These are phyloP conservation scores for Drosophila mulleri DNA, from an alignment of 2,888 invertebrate species.

Conservation along the genomic window DNA sequence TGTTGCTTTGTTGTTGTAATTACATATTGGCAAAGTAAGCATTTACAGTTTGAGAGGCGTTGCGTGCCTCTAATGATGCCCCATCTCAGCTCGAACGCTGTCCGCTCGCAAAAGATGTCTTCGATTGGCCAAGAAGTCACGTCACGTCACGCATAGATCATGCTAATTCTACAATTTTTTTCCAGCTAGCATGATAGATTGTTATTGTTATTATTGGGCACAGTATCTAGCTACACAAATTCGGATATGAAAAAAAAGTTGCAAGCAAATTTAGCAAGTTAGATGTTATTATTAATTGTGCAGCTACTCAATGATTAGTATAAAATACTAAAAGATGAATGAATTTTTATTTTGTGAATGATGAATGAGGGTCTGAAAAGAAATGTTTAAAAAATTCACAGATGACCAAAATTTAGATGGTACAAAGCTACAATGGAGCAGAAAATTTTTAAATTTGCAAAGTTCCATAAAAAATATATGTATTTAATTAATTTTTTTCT, in stretches of 20 bases:
- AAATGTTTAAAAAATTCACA: neutral
- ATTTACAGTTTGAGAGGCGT: slow-evolving; percentile 72
- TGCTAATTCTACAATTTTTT: slow-evolving; percentile 25
- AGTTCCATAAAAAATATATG: neutral
- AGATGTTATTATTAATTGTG: neutral
- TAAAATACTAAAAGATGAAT: neutral
- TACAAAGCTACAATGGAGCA: neutral
- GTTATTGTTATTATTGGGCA: slow-evolving; percentile 18
- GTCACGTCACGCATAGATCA: slow-evolving; percentile 45
- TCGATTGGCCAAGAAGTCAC: slow-evolving; percentile 55
- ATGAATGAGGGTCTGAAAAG: neutral
- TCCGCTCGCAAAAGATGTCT: slow-evolving; percentile 34
- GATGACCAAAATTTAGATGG: too few relatives aligned
- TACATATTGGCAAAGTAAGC: slow-evolving; percentile 61
- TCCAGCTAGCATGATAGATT: slow-evolving; percentile 21
- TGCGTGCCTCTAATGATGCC: slow-evolving; percentile 70
- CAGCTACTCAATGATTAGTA: neutral
- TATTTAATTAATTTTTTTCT: neutral
- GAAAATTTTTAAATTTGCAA: neutral
- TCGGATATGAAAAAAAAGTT: slow-evolving; percentile 10
- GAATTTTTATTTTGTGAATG: neutral
- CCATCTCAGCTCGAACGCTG: slow-evolving; percentile 58
- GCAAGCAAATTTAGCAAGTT: neutral
- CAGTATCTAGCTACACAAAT: slow-evolving; percentile 1
- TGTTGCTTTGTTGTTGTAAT: slow-evolving; percentile 43